Percentiles rank a stretch among this genome's conserved stretches.
Evolutionary conservation across 2,113 vertebrate species (phyloP).

Genomic region (Jacana jacana): DNA sequence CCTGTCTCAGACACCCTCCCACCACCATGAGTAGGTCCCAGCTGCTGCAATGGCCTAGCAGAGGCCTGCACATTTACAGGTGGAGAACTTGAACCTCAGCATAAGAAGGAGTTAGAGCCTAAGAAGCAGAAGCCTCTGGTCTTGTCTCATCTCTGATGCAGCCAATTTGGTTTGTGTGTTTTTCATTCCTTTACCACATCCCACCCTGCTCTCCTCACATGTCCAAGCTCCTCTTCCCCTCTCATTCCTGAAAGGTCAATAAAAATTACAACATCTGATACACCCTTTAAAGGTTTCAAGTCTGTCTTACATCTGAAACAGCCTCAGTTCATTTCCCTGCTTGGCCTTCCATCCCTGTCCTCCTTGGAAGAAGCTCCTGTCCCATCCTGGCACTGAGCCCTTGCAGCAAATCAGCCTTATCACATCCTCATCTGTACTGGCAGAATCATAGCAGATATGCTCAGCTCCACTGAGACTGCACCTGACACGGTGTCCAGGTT

Average conservation of each 20-base stretch:
- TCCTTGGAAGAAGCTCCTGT: neutral
- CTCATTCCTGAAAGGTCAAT: neutral
- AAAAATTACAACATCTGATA: neutral
- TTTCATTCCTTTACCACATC: neutral
- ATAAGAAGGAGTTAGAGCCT: neutral
- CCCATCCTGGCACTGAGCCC: neutral
- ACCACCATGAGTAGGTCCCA: accelerated
- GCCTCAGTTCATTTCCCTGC: neutral
- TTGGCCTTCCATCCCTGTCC: neutral
- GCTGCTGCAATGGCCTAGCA: neutral
- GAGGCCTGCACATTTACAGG: neutral
- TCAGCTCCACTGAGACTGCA: neutral
- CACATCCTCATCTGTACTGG: neutral
- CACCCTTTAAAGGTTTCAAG: neutral
- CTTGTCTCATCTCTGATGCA: neutral
- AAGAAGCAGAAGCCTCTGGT: neutral
- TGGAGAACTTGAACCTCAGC: neutral
- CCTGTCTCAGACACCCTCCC: neutral
- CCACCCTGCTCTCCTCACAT: neutral
- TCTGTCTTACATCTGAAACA: neutral
- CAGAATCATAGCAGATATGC: neutral
- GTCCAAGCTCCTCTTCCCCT: neutral
- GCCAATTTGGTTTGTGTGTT: neutral
- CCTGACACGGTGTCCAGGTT: neutral
- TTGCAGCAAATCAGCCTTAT: neutral